Evolutionary conservation across 2,797 vertebrate genomes (phyloP).

Genomic region (Amblyopsis hoosieri): DNA sequence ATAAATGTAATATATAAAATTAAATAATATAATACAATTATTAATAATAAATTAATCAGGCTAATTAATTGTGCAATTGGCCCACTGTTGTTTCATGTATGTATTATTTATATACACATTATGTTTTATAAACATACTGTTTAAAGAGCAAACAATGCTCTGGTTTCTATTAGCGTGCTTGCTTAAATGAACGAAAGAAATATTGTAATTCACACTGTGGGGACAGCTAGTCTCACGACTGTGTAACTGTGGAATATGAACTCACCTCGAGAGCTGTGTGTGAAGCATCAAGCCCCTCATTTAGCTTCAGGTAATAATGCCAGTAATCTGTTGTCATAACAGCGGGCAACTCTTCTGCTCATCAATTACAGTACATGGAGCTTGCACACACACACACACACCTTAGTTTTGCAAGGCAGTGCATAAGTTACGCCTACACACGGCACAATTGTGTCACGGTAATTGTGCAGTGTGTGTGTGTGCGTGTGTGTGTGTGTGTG

Average conservation of each 20-base stretch:
- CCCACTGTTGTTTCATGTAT: too few species aligned
- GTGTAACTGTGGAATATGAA: not conserved
- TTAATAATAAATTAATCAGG: too few species aligned
- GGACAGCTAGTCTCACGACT: not conserved
- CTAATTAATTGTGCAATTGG: too few species aligned
- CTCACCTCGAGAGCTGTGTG: conserved; percentile 12
- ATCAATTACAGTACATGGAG: conserved; percentile 7
- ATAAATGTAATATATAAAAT: too few species aligned
- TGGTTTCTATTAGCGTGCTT: too few species aligned
- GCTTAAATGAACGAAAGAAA: too few species aligned
- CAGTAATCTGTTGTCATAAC: not conserved
- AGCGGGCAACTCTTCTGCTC: conserved; percentile 10
- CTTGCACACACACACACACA: not conserved
- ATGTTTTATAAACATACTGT: too few species aligned
- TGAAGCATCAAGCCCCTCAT: conserved; percentile 10
- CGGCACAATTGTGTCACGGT: conserved; percentile 3
- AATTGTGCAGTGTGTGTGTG: conserved; percentile 20
- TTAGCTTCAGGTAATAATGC: conserved; percentile 1
- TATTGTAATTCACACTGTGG: too few species aligned
- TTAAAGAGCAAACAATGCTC: too few species aligned
- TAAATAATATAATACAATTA: too few species aligned
- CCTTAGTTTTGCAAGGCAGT: not conserved
- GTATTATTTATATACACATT: too few species aligned
- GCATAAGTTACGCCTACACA: conserved; percentile 12
- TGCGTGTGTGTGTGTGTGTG: not conserved